Conservation (phyloP, 2,888 invertebrate genomes). For the Hecatera dysodea region DNA sequence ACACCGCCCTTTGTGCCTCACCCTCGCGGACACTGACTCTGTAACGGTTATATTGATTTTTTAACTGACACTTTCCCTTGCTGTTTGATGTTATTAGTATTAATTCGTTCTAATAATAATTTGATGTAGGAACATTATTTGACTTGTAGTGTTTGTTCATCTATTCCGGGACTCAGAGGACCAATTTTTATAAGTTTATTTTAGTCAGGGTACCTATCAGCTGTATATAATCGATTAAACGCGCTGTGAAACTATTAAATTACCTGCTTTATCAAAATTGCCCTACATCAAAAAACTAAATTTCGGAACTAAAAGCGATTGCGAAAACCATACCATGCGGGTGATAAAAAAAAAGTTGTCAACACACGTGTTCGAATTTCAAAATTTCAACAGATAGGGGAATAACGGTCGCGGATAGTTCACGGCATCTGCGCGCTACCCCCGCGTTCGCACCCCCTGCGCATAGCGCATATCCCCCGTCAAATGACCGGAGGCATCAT, state of each 20-base stretch:
- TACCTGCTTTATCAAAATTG: constrained; percentile 52
- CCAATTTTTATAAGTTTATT: constrained; percentile 16
- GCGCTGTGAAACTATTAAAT: constrained; percentile 35
- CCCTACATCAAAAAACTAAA: constrained; percentile 44
- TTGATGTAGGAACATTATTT: background rate
- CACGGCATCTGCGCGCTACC: constrained; percentile 83
- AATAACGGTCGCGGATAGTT: constrained; percentile 85
- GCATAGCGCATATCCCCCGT: constrained; percentile 67
- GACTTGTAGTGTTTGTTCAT: background rate
- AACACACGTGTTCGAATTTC: constrained; percentile 88
- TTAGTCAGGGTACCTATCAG: constrained; percentile 3
- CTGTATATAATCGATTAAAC: background rate
- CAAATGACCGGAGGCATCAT: constrained; percentile 79
- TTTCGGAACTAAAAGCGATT: constrained; percentile 57
- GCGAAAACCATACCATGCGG: constrained; percentile 79
- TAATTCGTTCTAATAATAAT: constrained; percentile 43
- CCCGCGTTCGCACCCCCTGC: constrained; percentile 73
- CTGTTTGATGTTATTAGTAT: constrained; percentile 45
- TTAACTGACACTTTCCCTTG: constrained; percentile 85
- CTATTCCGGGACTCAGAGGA: background rate
- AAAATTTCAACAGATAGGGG: constrained; percentile 86
- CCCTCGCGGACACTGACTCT: constrained; percentile 86
- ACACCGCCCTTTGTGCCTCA: constrained; percentile 81
- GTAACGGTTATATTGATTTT: constrained; percentile 90
- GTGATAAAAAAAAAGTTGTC: constrained; percentile 84